Conservation (phyloP, 2,888 invertebrate species). For the Apamea monoglypha region DNA sequence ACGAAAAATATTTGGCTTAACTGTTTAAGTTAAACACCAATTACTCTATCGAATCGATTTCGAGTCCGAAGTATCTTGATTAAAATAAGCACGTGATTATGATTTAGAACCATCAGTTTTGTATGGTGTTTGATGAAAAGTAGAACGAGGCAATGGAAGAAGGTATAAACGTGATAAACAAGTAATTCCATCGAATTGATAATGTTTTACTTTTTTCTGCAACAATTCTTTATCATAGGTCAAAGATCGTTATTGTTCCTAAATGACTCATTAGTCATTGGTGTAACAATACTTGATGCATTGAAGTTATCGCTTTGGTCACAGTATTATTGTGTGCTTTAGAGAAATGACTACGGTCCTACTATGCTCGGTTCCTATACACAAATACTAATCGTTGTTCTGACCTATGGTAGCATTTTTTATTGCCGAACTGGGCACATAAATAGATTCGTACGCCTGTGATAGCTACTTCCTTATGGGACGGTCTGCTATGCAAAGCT, state of each 20-base stretch:
- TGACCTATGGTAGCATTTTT: too few species aligned
- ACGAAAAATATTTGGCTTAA: not conserved
- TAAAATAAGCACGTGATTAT: not conserved
- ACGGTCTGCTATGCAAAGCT: too few species aligned
- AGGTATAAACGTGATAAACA: not conserved
- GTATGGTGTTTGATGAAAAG: not conserved
- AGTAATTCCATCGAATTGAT: constrained; percentile 1
- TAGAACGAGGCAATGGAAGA: too few species aligned
- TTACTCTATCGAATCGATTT: not conserved
- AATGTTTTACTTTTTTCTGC: not conserved
- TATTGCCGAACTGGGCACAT: too few species aligned
- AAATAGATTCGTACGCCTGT: too few species aligned
- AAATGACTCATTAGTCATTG: constrained; percentile 23
- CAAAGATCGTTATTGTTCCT: constrained; percentile 34
- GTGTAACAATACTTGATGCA: not conserved
- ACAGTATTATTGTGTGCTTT: not conserved
- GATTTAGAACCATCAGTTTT: not conserved
- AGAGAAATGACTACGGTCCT: not conserved
- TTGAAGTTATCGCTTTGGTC: not conserved
- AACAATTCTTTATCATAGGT: constrained; percentile 23
- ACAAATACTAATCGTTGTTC: too few species aligned
- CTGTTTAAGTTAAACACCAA: not conserved
- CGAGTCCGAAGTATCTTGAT: not conserved
- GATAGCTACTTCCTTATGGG: too few species aligned
- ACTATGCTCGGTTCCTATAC: too few species aligned